Conservation (phyloP, 1,140 invertebrate genomes). For the Tribolium madens region DNA sequence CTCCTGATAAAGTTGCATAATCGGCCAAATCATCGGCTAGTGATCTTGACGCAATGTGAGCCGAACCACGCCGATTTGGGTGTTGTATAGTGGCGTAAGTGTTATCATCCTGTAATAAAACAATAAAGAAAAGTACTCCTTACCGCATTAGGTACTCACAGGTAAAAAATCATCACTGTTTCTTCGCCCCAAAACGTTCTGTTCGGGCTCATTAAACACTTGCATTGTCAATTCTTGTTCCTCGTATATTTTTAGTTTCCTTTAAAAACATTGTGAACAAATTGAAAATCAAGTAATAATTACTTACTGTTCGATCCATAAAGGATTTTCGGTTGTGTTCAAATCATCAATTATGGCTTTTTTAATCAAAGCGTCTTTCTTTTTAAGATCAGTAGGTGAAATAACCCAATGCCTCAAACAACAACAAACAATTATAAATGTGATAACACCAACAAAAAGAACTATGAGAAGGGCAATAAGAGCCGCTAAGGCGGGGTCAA, state of each 20-base stretch:
- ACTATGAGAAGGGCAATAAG: conserved; percentile 88
- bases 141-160: conserved; percentile 56
- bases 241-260: conserved; percentile 90
- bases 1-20: conserved; percentile 77
- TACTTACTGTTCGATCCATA: conserved; percentile 91
- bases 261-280: no score
- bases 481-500: conserved; percentile 87
- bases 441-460: conserved; percentile 86
- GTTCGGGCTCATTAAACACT: conserved; percentile 86
- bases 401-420: conserved; percentile 87
- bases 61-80: conserved; percentile 68
- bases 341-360: conserved; percentile 86
- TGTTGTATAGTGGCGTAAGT: conserved; percentile 90
- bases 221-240: conserved; percentile 95
- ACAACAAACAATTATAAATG: conserved; percentile 89
- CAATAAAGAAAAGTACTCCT: not conserved
- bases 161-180: conserved; percentile 68
- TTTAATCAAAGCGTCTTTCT: conserved; percentile 85
- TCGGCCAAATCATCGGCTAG: conserved; percentile 73
- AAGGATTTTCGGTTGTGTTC: conserved; percentile 90
- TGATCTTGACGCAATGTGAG: conserved; percentile 64
- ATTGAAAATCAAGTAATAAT: no score
- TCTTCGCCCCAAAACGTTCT: conserved; percentile 66
- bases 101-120: conserved; percentile 72
- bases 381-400: conserved; percentile 72